A percentile compares a stretch with the other conserved stretches of the same genome.
These are phyloP conservation scores for Plodia interpunctella DNA, from an alignment of 1,140 invertebrate genomes.

Conservation along the genomic window DNA sequence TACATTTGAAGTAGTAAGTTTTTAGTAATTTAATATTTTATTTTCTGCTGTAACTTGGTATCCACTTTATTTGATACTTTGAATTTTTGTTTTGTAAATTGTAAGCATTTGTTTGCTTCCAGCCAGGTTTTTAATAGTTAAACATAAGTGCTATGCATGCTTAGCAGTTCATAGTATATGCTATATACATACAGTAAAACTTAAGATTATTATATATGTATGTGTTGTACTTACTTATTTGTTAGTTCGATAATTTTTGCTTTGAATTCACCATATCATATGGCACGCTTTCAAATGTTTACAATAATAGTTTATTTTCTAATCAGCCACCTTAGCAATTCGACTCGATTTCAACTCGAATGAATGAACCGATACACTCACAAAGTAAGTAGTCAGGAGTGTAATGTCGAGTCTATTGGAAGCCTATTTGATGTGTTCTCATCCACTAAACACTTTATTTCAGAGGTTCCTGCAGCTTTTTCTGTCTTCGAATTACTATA, in stretches of 20 bases:
- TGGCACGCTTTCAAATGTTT: constrained; percentile 76
- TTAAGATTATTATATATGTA: constrained; percentile 63
- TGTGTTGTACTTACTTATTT: constrained; percentile 73
- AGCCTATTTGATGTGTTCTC: constrained; percentile 48
- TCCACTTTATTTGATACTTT: constrained; percentile 36
- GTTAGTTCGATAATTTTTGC: constrained; percentile 59
- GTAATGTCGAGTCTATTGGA: constrained; percentile 25
- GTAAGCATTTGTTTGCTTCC: constrained; percentile 76
- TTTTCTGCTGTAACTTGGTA: constrained; percentile 33
- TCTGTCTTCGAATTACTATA: no score
- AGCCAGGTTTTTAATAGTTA: constrained; percentile 53
- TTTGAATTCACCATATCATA: constrained; percentile 60
- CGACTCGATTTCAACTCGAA: not conserved
- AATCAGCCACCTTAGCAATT: constrained; percentile 21
- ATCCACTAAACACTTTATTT: not conserved
- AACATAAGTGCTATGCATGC: constrained; percentile 69
- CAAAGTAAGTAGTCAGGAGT: constrained; percentile 10
- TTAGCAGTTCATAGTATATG: constrained; percentile 72
- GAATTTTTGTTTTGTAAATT: constrained; percentile 66
- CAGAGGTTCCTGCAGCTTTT: not conserved
- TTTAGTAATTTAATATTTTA: constrained; percentile 31
- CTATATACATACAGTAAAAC: constrained; percentile 49
- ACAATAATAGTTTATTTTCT: constrained; percentile 53
- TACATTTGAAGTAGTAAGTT: constrained; percentile 30
- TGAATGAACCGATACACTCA: not conserved